Percentiles rank a stretch among this genome's conserved stretches.
phyloP scores from a whole-genome alignment of 1,140 invertebrate species.

The Doryteuthis pealeii region DNA sequence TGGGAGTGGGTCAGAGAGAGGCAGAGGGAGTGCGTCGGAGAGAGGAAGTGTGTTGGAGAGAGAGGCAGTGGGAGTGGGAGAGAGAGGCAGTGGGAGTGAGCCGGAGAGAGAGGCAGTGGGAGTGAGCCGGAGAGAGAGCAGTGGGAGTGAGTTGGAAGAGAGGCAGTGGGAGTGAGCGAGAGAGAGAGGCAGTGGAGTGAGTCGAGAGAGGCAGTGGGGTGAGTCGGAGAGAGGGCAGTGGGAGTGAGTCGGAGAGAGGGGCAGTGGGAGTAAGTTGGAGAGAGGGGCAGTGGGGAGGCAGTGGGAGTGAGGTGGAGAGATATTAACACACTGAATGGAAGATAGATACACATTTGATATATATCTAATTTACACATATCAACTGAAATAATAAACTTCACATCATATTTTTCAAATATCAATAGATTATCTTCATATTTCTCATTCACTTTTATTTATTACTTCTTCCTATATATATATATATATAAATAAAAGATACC shows the following conservation, averaged over 20 bases:
- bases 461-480: too few species aligned
- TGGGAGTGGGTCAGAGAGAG: neutral
- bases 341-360: too few species aligned
- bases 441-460: too few species aligned
- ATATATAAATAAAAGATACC: too few species aligned
- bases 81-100: neutral
- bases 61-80: neutral
- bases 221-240: neutral
- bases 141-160: neutral
- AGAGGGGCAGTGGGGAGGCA: neutral
- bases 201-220: neutral
- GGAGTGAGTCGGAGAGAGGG: neutral
- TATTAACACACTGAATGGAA: too few species aligned
- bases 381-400: too few species aligned
- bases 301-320: neutral
- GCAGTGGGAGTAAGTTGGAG: neutral
- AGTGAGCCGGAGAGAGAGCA: neutral
- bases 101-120: neutral
- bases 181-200: neutral
- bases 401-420: too few species aligned
- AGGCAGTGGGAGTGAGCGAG: neutral
- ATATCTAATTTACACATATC: too few species aligned
- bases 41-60: neutral
- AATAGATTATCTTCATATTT: too few species aligned
- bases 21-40: neutral